A percentile compares a stretch with the other conserved stretches of the same genome.
phyloP scores from a whole-genome alignment of 2,888 invertebrate genomes.

The Nymphalis polychloros region DNA sequence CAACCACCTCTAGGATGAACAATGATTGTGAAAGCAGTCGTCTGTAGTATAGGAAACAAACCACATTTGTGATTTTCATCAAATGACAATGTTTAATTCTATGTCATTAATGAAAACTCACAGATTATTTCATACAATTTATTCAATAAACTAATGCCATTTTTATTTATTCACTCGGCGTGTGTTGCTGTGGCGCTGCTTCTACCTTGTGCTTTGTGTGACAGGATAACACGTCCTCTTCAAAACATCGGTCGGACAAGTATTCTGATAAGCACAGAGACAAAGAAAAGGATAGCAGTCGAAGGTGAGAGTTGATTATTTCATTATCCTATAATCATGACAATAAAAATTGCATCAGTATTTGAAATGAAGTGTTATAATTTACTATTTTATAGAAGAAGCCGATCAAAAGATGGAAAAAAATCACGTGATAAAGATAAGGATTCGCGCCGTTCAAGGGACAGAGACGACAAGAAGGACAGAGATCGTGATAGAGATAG shows the following conservation, averaged over 20 bases:
- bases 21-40: slow-evolving; percentile 51
- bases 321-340: neutral
- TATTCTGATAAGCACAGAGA: slow-evolving; percentile 80
- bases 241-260: slow-evolving; percentile 81
- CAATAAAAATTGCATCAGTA: neutral
- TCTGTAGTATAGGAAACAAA: slow-evolving; percentile 64
- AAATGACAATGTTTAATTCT: slow-evolving; percentile 45
- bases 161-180: slow-evolving; percentile 81
- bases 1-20: slow-evolving; percentile 63
- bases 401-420: slow-evolving; percentile 73
- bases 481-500: slow-evolving; percentile 57
- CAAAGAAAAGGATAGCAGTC: slow-evolving; percentile 63
- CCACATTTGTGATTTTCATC: slow-evolving; percentile 65
- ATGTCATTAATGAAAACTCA: slow-evolving; percentile 61
- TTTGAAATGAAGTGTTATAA: neutral
- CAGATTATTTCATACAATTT: slow-evolving; percentile 61
- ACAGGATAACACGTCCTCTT: slow-evolving; percentile 81
- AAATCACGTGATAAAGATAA: slow-evolving; percentile 84
- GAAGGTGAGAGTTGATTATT: slow-evolving; percentile 56
- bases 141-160: slow-evolving; percentile 76
- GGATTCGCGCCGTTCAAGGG: slow-evolving; percentile 80
- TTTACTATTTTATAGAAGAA: slow-evolving; percentile 53
- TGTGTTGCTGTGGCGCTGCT: slow-evolving; percentile 83
- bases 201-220: slow-evolving; percentile 83
- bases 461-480: slow-evolving; percentile 74